Conservation (phyloP, 2,797 vertebrate genomes). For the Lutjanus campechanus region DNA sequence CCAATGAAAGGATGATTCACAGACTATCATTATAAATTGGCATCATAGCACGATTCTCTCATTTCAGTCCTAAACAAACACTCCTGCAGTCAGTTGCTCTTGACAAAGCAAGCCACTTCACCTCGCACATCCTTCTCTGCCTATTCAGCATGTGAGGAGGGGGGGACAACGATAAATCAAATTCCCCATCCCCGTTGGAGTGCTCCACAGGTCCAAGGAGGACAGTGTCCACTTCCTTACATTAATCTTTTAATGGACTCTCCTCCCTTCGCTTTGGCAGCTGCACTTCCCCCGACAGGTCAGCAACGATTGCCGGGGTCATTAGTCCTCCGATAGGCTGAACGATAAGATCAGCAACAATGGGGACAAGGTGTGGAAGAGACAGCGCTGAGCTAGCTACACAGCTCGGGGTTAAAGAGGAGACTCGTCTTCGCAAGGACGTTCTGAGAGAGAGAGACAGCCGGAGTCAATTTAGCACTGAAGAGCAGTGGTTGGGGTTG, state of each 20-base stretch:
- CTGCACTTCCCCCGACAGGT: slow-evolving; percentile 77
- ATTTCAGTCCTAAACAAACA: slow-evolving; percentile 46
- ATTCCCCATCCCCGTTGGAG: slow-evolving; percentile 75
- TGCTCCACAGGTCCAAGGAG: slow-evolving; percentile 82
- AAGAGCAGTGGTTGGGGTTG: slow-evolving; percentile 1
- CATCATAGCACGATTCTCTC: not conserved
- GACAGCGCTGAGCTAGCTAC: slow-evolving; percentile 69
- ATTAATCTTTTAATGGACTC: slow-evolving; percentile 90
- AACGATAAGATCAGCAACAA: slow-evolving; percentile 85
- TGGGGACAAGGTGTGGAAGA: slow-evolving; percentile 74
- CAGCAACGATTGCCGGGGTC: slow-evolving; percentile 82
- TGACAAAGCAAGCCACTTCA: slow-evolving; percentile 60
- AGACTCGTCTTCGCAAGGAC: slow-evolving; percentile 61
- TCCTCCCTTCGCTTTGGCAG: slow-evolving; percentile 78
- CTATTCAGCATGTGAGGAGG: slow-evolving; percentile 72
- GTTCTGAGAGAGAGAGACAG: slow-evolving; percentile 17
- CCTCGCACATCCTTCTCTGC: slow-evolving; percentile 69
- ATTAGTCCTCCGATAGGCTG: slow-evolving; percentile 83
- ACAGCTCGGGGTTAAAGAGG: slow-evolving; percentile 63
- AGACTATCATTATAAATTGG: not conserved
- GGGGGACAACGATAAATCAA: slow-evolving; percentile 78
- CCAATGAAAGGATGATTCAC: slow-evolving; percentile 29
- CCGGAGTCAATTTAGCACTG: slow-evolving; percentile 39
- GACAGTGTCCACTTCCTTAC: slow-evolving; percentile 85
- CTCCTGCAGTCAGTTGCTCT: slow-evolving; percentile 37